A percentile compares a stretch with the other conserved stretches of the same genome.
Conservation (phyloP, 2,113 vertebrate species). For the Crocuta crocuta region DNA sequence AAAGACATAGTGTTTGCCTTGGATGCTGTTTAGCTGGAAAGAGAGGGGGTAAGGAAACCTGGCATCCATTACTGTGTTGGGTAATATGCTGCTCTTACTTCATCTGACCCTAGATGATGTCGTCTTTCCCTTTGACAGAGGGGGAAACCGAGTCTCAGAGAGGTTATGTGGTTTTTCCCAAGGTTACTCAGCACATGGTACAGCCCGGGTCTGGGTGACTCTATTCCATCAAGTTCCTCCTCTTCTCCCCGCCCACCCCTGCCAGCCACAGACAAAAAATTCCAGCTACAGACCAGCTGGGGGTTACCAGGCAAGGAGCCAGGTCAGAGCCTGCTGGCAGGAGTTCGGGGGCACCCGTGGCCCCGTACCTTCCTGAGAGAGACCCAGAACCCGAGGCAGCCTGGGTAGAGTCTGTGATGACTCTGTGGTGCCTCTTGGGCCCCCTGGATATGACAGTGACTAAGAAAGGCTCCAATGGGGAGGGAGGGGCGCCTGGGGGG, state of each 20-base stretch:
- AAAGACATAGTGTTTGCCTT: background rate
- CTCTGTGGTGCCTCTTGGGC: background rate
- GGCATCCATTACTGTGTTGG: background rate
- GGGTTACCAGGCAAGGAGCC: background rate
- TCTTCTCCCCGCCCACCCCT: background rate
- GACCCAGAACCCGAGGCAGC: background rate
- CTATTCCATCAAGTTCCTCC: fast-evolving
- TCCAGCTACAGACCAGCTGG: background rate
- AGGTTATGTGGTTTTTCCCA: background rate
- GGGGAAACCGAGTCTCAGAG: background rate
- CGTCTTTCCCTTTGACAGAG: background rate
- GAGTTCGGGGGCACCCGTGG: background rate
- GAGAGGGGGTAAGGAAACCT: background rate
- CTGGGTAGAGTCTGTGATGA: too few relatives aligned
- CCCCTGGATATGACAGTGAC: background rate
- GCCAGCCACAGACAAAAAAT: background rate
- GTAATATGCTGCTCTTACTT: background rate
- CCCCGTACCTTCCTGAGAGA: background rate
- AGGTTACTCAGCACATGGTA: background rate
- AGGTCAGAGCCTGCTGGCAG: background rate
- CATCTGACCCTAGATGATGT: background rate
- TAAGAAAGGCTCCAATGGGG: background rate
- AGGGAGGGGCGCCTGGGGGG: too few relatives aligned
- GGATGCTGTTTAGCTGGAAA: background rate
- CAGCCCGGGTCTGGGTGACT: background rate